These are phyloP conservation scores for Pandemis corylana DNA, from an alignment of 2,888 invertebrate species.

Conservation along the genomic window DNA sequence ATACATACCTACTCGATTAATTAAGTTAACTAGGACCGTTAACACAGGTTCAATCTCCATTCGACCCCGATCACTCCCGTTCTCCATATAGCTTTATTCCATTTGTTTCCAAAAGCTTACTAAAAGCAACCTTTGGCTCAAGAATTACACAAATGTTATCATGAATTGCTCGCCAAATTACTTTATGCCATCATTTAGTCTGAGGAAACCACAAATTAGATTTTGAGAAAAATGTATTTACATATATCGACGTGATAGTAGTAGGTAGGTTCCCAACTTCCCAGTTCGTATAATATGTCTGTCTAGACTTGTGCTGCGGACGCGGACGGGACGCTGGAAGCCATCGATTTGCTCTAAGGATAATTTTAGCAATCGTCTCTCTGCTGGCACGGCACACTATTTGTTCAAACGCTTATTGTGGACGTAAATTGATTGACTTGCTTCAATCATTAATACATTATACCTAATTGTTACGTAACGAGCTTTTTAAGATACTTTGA, in stretches of 20 bases:
- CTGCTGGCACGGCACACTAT: slow-evolving; percentile 1
- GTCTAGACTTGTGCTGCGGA: slow-evolving; percentile 65
- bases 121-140: too few relatives aligned
- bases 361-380: slow-evolving; percentile 66
- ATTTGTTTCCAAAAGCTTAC: slow-evolving; percentile 12
- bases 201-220: neutral
- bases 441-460: too few relatives aligned
- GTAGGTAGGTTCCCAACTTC: too few relatives aligned
- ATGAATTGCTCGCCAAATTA: too few relatives aligned
- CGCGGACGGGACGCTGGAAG: slow-evolving; percentile 55
- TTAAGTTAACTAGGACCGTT: neutral
- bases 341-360: slow-evolving; percentile 65
- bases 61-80: slow-evolving; percentile 17
- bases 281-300: slow-evolving; percentile 52
- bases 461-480: too few relatives aligned
- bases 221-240: neutral
- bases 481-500: too few relatives aligned
- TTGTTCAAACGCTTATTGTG: neutral
- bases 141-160: too few relatives aligned
- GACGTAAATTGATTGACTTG: too few relatives aligned
- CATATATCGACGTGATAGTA: neutral
- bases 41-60: neutral
- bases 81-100: slow-evolving; percentile 9
- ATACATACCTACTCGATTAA: neutral
- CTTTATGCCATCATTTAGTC: neutral